Percentiles rank a stretch among this genome's conserved stretches.
These are phyloP conservation scores for Plemyria rubiginata DNA, from an alignment of 2,888 invertebrate species.

Conservation along the genomic window DNA sequence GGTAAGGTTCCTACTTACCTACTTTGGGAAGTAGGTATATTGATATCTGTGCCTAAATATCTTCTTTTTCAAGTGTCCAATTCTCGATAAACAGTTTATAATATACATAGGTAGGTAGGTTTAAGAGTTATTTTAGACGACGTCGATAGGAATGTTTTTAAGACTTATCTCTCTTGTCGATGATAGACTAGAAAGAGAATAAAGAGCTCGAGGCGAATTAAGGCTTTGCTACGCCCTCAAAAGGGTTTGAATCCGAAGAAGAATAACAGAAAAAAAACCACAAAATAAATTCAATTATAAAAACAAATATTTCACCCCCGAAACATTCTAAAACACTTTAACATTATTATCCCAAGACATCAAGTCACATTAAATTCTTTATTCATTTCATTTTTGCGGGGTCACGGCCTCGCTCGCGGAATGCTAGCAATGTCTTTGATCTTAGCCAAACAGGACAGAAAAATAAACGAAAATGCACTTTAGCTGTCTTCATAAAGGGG, in stretches of 20 bases:
- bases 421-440: slow-evolving; percentile 80
- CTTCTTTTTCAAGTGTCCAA: slow-evolving; percentile 36
- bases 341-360: slow-evolving; percentile 77
- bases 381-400: slow-evolving; percentile 80
- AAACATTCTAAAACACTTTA: slow-evolving; percentile 75
- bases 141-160: too few species aligned
- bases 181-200: background rate
- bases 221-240: background rate
- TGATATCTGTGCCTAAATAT: slow-evolving; percentile 33
- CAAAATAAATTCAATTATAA: slow-evolving; percentile 63
- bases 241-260: background rate
- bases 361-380: slow-evolving; percentile 81
- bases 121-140: background rate
- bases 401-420: slow-evolving; percentile 68
- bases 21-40: slow-evolving; percentile 42
- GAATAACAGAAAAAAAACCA: slow-evolving; percentile 44
- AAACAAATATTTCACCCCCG: slow-evolving; percentile 72
- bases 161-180: background rate
- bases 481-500: slow-evolving; percentile 81
- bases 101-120: too few species aligned
- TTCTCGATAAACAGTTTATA: slow-evolving; percentile 6
- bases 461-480: slow-evolving; percentile 82
- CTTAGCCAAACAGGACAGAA: slow-evolving; percentile 73
- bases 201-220: background rate
- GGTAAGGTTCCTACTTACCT: too few species aligned